phyloP scores from a whole-genome alignment of 2,888 invertebrate species.

The Cryptus armator region DNA sequence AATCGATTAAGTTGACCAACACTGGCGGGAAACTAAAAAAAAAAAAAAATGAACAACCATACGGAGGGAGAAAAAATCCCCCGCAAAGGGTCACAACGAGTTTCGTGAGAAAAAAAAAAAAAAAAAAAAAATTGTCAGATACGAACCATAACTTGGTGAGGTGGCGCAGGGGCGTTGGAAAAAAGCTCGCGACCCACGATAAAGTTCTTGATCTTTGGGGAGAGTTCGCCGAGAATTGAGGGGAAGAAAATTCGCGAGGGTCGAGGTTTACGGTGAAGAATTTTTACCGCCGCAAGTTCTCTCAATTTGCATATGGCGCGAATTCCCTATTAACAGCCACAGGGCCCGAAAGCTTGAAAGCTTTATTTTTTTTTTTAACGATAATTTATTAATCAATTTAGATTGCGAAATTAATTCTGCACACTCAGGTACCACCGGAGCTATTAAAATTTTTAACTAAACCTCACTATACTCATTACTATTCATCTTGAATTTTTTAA shows the following conservation, averaged over 20 bases:
- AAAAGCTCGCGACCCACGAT: not conserved
- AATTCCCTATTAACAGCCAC: conserved; percentile 23
- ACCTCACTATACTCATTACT: not conserved
- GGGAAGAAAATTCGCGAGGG: not conserved
- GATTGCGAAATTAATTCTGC: not conserved
- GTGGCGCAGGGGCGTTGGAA: not conserved
- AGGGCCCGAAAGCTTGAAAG: not conserved
- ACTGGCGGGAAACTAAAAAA: conserved; percentile 22
- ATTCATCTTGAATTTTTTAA: too few species aligned
- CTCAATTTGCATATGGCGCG: conserved; percentile 2
- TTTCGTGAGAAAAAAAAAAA: conserved; percentile 27
- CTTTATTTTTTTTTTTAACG: not conserved
- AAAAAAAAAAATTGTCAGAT: conserved; percentile 21
- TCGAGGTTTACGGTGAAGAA: conserved; percentile 19
- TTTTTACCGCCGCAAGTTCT: conserved; percentile 5
- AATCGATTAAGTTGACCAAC: conserved; percentile 51
- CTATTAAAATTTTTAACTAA: conserved; percentile 31
- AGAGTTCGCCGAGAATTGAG: conserved; percentile 6
- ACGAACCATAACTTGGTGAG: not conserved
- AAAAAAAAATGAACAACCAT: conserved; percentile 19
- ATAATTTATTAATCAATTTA: not conserved
- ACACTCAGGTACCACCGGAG: not conserved
- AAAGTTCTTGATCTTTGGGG: conserved; percentile 27
- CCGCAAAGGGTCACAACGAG: conserved; percentile 39
- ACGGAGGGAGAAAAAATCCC: conserved; percentile 20